phyloP scores from a whole-genome alignment of 2,113 vertebrate genomes.

The Oncorhynchus masou region DNA sequence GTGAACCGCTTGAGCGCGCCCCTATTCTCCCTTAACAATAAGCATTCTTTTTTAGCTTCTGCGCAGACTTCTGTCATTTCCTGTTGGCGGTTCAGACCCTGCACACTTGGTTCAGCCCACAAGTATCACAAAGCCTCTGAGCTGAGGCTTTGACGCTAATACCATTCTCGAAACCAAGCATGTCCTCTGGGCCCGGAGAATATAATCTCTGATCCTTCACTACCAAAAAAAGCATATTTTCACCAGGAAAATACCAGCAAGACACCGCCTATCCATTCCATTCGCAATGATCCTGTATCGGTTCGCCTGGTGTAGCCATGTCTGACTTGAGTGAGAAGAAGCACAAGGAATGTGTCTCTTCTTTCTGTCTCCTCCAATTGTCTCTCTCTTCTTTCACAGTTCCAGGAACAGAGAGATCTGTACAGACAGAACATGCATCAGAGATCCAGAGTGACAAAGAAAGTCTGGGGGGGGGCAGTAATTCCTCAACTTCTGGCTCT shows the following conservation, averaged over 20 bases:
- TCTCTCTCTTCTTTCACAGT: neutral
- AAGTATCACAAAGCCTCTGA: constrained; percentile 29
- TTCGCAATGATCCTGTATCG: neutral
- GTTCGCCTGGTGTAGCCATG: no score
- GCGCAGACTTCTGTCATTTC: constrained; percentile 72
- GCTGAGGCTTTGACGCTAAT: constrained; percentile 25
- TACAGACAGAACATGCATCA: neutral
- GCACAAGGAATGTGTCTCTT: neutral
- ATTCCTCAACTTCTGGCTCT: constrained; percentile 8
- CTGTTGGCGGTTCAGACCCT: constrained; percentile 54
- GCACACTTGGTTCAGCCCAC: constrained; percentile 33
- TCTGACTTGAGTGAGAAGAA: neutral
- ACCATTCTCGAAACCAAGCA: constrained; percentile 16
- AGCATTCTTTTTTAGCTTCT: constrained; percentile 72
- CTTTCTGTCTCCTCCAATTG: neutral
- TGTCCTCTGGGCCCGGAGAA: neutral
- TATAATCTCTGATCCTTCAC: neutral
- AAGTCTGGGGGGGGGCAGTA: no score
- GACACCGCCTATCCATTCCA: neutral
- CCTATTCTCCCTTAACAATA: constrained; percentile 70
- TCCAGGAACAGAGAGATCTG: neutral
- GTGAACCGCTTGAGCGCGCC: no score
- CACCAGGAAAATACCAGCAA: neutral
- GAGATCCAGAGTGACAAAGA: no score
- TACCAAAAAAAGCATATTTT: neutral